Evolutionary conservation across 2,797 vertebrate species (phyloP).

Genomic region (Furcifer pardalis): DNA sequence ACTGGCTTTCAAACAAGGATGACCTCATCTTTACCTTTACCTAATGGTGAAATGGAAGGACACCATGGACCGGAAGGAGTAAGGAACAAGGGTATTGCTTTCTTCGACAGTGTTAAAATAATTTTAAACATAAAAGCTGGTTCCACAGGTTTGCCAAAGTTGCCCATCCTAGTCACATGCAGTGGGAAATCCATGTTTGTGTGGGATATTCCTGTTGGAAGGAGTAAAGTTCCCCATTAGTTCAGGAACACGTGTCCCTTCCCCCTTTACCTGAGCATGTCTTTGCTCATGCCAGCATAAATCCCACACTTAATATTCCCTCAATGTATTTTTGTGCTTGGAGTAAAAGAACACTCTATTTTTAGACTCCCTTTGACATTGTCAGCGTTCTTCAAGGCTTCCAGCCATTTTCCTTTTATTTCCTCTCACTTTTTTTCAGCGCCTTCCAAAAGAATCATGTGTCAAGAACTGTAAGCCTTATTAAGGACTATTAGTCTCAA

Average conservation of each 20-base stretch:
- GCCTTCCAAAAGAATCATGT: conserved; percentile 29
- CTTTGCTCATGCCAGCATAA: conserved; percentile 1
- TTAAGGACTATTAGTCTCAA: conserved; percentile 16
- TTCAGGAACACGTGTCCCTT: background rate
- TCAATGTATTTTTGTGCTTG: conserved; percentile 5
- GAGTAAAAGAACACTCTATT: conserved; percentile 22
- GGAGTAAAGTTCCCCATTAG: background rate
- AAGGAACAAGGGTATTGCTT: background rate
- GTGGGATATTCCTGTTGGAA: background rate
- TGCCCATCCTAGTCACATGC: background rate
- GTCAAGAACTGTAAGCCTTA: conserved; percentile 19
- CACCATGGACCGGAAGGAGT: background rate
- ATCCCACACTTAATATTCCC: background rate
- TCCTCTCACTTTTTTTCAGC: background rate
- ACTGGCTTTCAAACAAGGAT: too few species aligned
- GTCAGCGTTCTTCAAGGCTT: conserved; percentile 25
- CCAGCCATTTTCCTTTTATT: conserved; percentile 3
- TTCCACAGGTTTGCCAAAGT: background rate
- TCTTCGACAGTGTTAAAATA: background rate
- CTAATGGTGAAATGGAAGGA: background rate
- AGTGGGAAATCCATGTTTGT: background rate
- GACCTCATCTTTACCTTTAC: too few species aligned
- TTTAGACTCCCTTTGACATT: conserved; percentile 36
- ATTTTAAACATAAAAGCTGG: background rate
- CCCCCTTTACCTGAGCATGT: conserved; percentile 10